Evolutionary conservation across 2,888 invertebrate species (phyloP).

Genomic region (Candidula unifasciata): DNA sequence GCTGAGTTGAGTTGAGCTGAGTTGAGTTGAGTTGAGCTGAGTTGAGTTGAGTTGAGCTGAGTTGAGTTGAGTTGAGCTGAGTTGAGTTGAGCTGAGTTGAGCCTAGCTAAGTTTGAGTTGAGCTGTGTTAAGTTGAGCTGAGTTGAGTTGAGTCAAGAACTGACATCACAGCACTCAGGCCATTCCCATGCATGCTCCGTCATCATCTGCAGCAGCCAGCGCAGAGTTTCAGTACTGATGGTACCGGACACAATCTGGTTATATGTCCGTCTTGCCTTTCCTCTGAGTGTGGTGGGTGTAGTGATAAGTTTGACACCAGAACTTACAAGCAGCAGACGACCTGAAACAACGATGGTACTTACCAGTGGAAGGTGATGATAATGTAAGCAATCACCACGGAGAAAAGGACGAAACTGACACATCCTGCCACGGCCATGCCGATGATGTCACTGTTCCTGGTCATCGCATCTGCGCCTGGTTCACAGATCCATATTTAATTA

Average conservation of each 20-base stretch:
- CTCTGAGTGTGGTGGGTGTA: no score
- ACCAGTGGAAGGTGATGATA: constrained; percentile 45
- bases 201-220: no score
- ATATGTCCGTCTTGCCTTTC: no score
- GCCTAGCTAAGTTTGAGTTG: no score
- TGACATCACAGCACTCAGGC: no score
- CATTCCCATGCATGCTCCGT: no score
- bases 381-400: constrained; percentile 45
- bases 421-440: constrained; percentile 41
- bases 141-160: no score
- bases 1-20: neutral
- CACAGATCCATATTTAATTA: no score
- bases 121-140: no score
- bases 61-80: neutral
- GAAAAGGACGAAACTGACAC: constrained; percentile 44
- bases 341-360: neutral
- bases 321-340: neutral
- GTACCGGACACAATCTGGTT: no score
- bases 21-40: neutral
- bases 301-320: neutral
- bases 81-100: neutral
- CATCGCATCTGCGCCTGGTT: neutral
- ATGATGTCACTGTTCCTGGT: constrained; percentile 12
- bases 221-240: no score
- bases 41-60: constrained; percentile 26